A percentile compares a stretch with the other conserved stretches of the same genome.
These are phyloP conservation scores for Amphiprion clarkii DNA, from an alignment of 2,797 vertebrate genomes.

Conservation along the genomic window DNA sequence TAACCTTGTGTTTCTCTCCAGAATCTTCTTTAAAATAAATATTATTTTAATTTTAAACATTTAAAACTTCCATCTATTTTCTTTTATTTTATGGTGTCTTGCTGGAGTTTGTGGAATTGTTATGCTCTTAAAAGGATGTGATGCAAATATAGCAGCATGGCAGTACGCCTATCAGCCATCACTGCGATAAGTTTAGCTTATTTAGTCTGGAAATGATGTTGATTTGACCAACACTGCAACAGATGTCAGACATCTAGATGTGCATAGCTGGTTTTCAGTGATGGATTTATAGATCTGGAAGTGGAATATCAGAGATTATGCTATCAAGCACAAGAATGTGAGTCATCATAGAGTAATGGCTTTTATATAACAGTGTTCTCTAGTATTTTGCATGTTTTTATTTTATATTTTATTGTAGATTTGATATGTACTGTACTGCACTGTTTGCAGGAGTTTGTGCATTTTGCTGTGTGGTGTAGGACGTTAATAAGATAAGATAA, in stretches of 20 bases:
- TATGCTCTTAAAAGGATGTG: background rate
- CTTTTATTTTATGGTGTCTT: slow-evolving; percentile 37
- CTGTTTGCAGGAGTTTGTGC: background rate
- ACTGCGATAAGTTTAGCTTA: slow-evolving; percentile 1
- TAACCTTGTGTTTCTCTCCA: slow-evolving; percentile 57
- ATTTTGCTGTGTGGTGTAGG: background rate
- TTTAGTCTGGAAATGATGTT: slow-evolving; percentile 20
- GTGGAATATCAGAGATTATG: background rate
- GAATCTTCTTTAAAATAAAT: slow-evolving; percentile 77
- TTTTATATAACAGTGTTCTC: background rate
- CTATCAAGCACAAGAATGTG: background rate
- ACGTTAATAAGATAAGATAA: too few species aligned
- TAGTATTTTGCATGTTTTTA: background rate
- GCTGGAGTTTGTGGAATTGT: slow-evolving; percentile 11
- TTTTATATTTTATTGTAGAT: background rate
- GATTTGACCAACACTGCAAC: slow-evolving; percentile 20
- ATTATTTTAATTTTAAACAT: slow-evolving; percentile 72
- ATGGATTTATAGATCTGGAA: background rate
- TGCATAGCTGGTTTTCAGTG: background rate
- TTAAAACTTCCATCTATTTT: slow-evolving; percentile 24
- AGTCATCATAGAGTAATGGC: too few species aligned
- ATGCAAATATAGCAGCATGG: slow-evolving; percentile 8
- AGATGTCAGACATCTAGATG: slow-evolving; percentile 7
- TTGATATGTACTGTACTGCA: background rate
- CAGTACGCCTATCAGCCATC: background rate